Conservation (phyloP, 2,797 vertebrate genomes). For the Pyrocephalus nanus region DNA sequence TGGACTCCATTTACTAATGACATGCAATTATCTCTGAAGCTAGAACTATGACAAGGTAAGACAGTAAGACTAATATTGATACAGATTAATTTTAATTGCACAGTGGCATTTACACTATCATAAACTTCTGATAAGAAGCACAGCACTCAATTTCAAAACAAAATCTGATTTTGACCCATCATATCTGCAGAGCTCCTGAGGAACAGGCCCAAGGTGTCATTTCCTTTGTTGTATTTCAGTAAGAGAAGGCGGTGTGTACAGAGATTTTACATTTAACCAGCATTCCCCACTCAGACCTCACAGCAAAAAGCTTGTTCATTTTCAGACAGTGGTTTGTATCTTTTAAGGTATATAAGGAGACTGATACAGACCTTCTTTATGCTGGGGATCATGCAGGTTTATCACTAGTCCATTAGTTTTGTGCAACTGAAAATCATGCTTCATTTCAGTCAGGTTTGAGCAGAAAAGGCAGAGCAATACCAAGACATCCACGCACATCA, state of each 20-base stretch:
- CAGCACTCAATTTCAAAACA: background rate
- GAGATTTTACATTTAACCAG: background rate
- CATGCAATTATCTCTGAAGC: background rate
- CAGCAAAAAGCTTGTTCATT: background rate
- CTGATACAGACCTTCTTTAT: background rate
- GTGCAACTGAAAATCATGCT: background rate
- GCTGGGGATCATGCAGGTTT: background rate
- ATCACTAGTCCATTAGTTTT: background rate
- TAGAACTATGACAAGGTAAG: background rate
- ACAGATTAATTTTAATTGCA: background rate
- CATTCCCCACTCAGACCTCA: background rate
- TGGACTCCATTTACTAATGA: background rate
- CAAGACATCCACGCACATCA: background rate
- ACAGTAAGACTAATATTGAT: background rate
- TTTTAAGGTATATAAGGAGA: background rate
- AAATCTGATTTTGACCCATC: background rate
- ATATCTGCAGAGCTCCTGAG: background rate
- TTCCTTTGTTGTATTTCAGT: background rate
- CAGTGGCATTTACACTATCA: background rate
- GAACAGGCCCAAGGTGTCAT: background rate
- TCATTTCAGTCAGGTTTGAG: background rate
- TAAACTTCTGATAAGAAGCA: background rate
- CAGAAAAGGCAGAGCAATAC: background rate
- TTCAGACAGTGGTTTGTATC: background rate
- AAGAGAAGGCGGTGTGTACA: background rate